A percentile compares a stretch with the other conserved stretches of the same genome.
Evolutionary conservation across 2,888 invertebrate species (phyloP).

Genomic region (Masnerella sp.): DNA sequence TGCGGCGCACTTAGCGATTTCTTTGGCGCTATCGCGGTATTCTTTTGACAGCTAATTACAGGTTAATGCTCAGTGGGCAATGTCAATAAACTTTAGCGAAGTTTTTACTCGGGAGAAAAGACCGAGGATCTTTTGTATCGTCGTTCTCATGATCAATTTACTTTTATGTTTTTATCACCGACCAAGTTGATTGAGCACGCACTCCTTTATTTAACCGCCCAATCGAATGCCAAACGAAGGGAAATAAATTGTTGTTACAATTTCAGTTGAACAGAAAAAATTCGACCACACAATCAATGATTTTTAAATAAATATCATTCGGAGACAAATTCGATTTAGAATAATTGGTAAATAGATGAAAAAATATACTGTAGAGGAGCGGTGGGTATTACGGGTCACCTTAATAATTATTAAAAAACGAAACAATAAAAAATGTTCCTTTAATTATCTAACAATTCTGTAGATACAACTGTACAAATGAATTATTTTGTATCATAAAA

Average conservation of each 20-base stretch:
- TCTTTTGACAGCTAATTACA: constrained; percentile 41
- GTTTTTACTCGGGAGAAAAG: constrained; percentile 1
- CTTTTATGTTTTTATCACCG: constrained; percentile 21
- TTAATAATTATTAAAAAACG: no score
- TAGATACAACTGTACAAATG: no score
- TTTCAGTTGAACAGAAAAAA: no score
- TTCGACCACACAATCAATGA: no score
- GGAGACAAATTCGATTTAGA: no score
- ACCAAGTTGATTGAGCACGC: constrained; percentile 14
- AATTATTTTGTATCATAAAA: neutral
- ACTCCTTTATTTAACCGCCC: constrained; percentile 15
- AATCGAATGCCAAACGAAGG: constrained; percentile 10
- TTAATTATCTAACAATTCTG: no score
- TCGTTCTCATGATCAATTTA: constrained; percentile 10
- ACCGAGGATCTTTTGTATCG: constrained; percentile 24
- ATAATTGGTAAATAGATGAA: no score
- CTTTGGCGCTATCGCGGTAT: constrained; percentile 14
- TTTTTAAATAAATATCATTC: no score
- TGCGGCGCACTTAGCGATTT: constrained; percentile 10
- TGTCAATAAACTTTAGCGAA: constrained; percentile 31
- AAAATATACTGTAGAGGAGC: no score
- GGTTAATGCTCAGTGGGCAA: constrained; percentile 22
- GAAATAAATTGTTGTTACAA: constrained; percentile 3
- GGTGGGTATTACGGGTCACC: no score
- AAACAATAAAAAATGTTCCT: no score